Conservation (phyloP, 1,140 invertebrate genomes). For the Drosophila subpulchrella region DNA sequence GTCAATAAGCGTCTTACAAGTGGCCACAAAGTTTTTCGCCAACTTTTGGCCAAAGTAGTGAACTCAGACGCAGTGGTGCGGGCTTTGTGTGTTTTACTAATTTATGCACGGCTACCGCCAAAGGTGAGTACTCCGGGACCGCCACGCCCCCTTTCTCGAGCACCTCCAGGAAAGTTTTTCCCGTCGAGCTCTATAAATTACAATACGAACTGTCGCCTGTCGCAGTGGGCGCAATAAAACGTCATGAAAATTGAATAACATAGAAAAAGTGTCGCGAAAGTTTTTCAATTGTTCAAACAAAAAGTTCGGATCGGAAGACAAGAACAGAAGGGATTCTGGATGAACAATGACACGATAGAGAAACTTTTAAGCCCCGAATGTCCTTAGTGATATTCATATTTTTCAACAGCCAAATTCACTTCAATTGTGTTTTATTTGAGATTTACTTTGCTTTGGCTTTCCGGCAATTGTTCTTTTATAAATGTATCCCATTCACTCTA, state of each 20-base stretch:
- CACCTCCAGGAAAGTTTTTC: conserved; percentile 41
- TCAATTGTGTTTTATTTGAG: neutral
- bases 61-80: conserved; percentile 8
- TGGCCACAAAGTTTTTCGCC: conserved; percentile 64
- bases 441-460: neutral
- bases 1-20: conserved; percentile 76
- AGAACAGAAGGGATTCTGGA: conserved; percentile 6
- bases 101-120: conserved; percentile 67
- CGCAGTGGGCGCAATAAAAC: conserved; percentile 62
- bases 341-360: conserved; percentile 32
- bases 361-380: conserved; percentile 11
- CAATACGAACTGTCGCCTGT: conserved; percentile 64
- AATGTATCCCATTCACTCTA: too few species aligned
- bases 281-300: conserved; percentile 75
- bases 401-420: neutral
- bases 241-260: conserved; percentile 73
- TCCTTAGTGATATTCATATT: conserved; percentile 2
- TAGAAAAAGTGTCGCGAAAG: conserved; percentile 74
- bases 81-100: conserved; percentile 62
- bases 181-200: conserved; percentile 78
- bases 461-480: too few species aligned
- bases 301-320: conserved; percentile 47
- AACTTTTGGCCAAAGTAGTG: conserved; percentile 44
- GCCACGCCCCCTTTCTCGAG: neutral
- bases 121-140: conserved; percentile 41